phyloP scores from a whole-genome alignment of 2,113 vertebrate species.

The Amazona guildingii region DNA sequence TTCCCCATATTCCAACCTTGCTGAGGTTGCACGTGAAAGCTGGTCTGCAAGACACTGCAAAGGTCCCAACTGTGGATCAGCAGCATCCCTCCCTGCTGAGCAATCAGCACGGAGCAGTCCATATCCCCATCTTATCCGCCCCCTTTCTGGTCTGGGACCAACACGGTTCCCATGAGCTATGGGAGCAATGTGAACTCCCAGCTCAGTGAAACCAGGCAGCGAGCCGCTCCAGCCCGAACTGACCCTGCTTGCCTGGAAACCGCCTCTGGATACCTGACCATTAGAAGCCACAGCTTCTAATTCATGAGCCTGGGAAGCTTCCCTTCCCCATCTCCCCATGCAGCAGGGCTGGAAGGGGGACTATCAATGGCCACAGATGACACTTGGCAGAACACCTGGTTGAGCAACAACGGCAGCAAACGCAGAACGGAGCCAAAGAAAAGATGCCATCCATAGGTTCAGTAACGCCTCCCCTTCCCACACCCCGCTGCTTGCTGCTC shows the following conservation, averaged over 20 bases:
- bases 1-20: not conserved
- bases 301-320: not conserved
- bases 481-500: not conserved
- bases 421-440: accelerated
- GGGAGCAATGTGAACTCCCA: not conserved
- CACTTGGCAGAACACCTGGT: not conserved
- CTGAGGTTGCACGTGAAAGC: not conserved
- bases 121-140: not conserved
- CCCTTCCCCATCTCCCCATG: not conserved
- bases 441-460: accelerated
- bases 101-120: not conserved
- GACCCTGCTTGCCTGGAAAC: not conserved
- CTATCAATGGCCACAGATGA: not conserved
- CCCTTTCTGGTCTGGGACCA: not conserved
- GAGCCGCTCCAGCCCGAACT: not conserved
- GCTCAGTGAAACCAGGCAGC: not conserved
- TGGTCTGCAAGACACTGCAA: not conserved
- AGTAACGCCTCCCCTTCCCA: not conserved
- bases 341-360: not conserved
- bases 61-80: not conserved
- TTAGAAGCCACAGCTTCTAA: not conserved
- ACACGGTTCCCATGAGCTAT: not conserved
- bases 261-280: not conserved
- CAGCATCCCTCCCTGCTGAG: not conserved
- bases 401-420: accelerated